Conservation (phyloP, 2,797 vertebrate species). For the Crypturellus tataupa region DNA sequence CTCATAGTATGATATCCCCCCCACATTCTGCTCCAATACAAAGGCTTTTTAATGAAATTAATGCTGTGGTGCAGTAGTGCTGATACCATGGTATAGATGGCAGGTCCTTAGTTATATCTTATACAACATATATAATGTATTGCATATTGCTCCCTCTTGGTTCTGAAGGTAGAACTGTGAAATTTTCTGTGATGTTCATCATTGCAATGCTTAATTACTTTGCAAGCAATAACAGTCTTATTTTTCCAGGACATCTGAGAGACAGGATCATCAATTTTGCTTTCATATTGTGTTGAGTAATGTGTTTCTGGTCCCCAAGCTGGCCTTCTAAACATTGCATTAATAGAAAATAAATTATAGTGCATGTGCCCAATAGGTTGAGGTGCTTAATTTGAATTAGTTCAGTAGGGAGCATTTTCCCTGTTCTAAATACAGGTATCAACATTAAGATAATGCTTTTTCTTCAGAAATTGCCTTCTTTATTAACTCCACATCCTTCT, state of each 20-base stretch:
- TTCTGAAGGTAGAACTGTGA: neutral
- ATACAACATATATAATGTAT: neutral
- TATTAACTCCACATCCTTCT: neutral
- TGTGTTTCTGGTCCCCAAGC: neutral
- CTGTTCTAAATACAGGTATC: neutral
- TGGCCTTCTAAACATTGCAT: neutral
- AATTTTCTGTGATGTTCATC: neutral
- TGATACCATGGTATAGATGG: neutral
- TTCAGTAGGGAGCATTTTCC: neutral
- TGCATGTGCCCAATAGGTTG: neutral
- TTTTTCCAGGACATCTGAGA: neutral
- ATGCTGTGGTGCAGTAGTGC: neutral
- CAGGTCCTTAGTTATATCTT: neutral
- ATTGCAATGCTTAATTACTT: neutral
- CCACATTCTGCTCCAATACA: neutral
- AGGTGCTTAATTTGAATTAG: neutral
- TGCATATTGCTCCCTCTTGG: neutral
- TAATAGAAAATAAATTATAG: neutral
- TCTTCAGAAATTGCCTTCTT: neutral
- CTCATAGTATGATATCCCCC: neutral
- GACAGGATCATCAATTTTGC: fast-evolving
- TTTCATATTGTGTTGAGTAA: neutral
- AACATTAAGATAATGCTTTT: neutral
- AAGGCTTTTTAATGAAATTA: neutral
- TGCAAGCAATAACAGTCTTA: neutral